Base-by-base conservation (phyloP, 2,797 vertebrate species). In the Zonotrichia albicollis region DNA sequence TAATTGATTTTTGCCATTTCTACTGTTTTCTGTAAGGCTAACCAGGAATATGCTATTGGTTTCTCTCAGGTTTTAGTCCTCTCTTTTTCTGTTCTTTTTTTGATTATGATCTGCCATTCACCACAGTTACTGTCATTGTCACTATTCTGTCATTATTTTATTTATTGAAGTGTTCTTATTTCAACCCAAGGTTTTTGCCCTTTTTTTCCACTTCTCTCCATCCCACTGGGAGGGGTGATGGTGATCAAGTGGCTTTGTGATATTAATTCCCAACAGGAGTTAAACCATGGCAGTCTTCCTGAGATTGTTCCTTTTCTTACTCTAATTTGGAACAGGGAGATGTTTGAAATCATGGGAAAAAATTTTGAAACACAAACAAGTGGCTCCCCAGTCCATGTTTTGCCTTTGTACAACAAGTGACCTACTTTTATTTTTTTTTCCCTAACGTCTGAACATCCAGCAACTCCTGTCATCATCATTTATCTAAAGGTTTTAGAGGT, bases 401-500 rank as follows among this genome's bases (percentile, higher is more conserved):
- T 66, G 58, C 29, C 80, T 75, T 27, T 48, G 38, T 78, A 62
- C n/a, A 64, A 50, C 57, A 70, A 84, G 23, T 84, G 91, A 92
- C 91, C 84, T 94, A 51, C 54, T 89, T 94, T 91, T n/a, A n/a
- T n/a, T 94, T 89, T 94, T 54, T 89, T 80, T 15, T 11, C 11
- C 11, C 23, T 58, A 38, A 26, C 0, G 4, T 78, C 46, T 74
- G 78, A 90, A 32, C 75, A 84, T 87, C 38, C 58, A 80, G 54
- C 51, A 80, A 11, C 74, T 88, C 89, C 38, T 87, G 65, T 83
- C 89, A 81, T 74, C 51, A 23, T 94, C 26, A 54, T 87, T 93
- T 93, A 75, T 89, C 72, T 83, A 50, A 92, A 89, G 72, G 68
- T 92, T 95, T 95, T 91, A 92, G 66, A 87, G 82, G 13, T 92